Percentiles rank a stretch among this genome's conserved stretches.
phyloP scores from a whole-genome alignment of 1,140 invertebrate species.

The Psix sp. region DNA sequence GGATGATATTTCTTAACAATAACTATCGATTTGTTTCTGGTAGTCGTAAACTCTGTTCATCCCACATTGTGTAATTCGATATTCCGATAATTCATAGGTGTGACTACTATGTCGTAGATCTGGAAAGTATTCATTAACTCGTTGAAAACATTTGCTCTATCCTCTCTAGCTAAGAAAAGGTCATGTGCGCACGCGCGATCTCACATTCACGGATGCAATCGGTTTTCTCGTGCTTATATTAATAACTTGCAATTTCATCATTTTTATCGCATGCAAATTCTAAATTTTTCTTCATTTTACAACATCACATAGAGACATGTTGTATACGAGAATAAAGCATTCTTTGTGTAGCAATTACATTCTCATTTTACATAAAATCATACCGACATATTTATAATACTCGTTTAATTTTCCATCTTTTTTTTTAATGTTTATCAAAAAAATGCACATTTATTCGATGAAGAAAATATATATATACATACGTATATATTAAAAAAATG shows the following conservation, averaged over 20 bases:
- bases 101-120: constrained; percentile 64
- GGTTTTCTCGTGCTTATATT: constrained; percentile 61
- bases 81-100: constrained; percentile 64
- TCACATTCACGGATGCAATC: constrained; percentile 57
- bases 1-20: constrained; percentile 42
- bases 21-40: constrained; percentile 56
- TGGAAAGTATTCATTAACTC: constrained; percentile 64
- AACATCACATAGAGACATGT: constrained; percentile 37
- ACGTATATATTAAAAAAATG: too few relatives aligned
- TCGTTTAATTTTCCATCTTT: neutral
- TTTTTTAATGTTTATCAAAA: neutral
- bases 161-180: constrained; percentile 58
- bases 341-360: constrained; percentile 38
- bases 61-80: constrained; percentile 61
- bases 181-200: constrained; percentile 62
- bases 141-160: constrained; percentile 61
- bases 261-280: constrained; percentile 62
- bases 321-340: constrained; percentile 48
- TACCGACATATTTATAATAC: neutral
- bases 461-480: too few relatives aligned
- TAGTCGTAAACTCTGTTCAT: constrained; percentile 55
- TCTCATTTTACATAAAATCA: constrained; percentile 4
- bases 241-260: constrained; percentile 62
- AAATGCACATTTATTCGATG: constrained; percentile 19
- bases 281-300: constrained; percentile 47